A percentile compares a stretch with the other conserved stretches of the same genome.
phyloP scores from a whole-genome alignment of 2,888 invertebrate genomes.

The Epistrophe grossulariae region DNA sequence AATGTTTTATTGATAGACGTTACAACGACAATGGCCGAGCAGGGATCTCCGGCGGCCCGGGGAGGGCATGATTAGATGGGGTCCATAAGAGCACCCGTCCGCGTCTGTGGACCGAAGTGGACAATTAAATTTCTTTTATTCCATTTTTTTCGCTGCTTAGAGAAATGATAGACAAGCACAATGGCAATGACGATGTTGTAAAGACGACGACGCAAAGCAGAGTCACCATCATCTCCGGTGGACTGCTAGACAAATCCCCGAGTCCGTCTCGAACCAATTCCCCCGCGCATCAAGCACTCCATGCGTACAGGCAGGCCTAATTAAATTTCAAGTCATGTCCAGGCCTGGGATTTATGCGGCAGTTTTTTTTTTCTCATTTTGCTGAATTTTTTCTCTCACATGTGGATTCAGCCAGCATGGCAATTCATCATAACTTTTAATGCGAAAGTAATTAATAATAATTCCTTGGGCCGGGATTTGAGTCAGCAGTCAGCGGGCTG shows the following conservation, averaged over 20 bases:
- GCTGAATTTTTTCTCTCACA: constrained; percentile 65
- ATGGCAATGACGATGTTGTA: constrained; percentile 49
- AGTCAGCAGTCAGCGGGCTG: constrained; percentile 42
- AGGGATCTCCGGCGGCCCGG: not conserved
- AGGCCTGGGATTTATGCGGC: constrained; percentile 69
- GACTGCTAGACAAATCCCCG: constrained; percentile 44
- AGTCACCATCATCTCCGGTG: constrained; percentile 21
- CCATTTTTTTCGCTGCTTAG: constrained; percentile 33
- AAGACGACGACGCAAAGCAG: constrained; percentile 38
- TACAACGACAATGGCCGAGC: constrained; percentile 4
- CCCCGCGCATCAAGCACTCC: constrained; percentile 24
- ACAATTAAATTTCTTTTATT: constrained; percentile 75
- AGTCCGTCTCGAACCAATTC: constrained; percentile 44
- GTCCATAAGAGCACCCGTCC: constrained; percentile 41
- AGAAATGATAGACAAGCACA: constrained; percentile 72
- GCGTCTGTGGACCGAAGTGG: constrained; percentile 31
- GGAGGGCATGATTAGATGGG: constrained; percentile 58
- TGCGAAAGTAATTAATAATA: constrained; percentile 76
- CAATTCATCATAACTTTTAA: constrained; percentile 75
- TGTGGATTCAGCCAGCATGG: constrained; percentile 62
- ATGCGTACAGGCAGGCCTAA: constrained; percentile 44
- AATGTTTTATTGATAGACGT: constrained; percentile 78
- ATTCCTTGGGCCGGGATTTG: constrained; percentile 66
- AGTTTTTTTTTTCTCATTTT: constrained; percentile 33
- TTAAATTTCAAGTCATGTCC: constrained; percentile 76